Base-by-base conservation (phyloP, 2,113 vertebrate genomes). In the Sturnus vulgaris region DNA sequence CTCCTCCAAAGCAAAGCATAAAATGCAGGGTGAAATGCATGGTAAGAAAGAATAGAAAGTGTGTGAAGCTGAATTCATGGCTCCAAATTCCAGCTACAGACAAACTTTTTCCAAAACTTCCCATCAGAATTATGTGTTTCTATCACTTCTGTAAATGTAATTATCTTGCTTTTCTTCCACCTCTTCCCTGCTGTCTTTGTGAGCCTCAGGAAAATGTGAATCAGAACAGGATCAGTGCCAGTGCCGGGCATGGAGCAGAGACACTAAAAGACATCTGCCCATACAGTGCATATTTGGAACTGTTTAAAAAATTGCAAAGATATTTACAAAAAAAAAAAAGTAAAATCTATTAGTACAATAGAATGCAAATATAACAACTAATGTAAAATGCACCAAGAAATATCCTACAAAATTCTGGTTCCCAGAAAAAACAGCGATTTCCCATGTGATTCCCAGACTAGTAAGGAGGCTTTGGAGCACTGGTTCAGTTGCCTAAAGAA, bases 141-240 rank as follows among this genome's bases (percentile, higher is more conserved):
- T 91, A 76, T 68, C 59, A 49, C 59, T 81, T 81, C 55, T 31
- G 69, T 55, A 57, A 86, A 92, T 46, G 66, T 52, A 71, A 93
- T 71, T 53, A 92, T 49, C 76, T 77, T 46, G 23, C n/a, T 88
- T 81, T 86, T 66, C 47, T 89, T 81, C 64, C 53, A 78, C 8
- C 5, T 81, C 82, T 60, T 60, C n/a, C 46, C 39, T 71, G 57
- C 24, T 44, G 5, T 15, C 35, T 55, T 56, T 31, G 35, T 18
- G 69, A 95, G n/a, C 70, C 42, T 73, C n/a, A 52, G 73, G 52
- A 83, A 84, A 63, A 63, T 22, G 33, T 63, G 57, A 91, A 57
- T 63, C 65, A 57, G 87, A 65, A 13, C 10, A 71, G 69, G 24
- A 65, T 31, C 3, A 2, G 52, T 28, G 69, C 52, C 69, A 81